Percentiles rank a stretch among this genome's conserved stretches.
Evolutionary conservation across 1,140 invertebrate genomes (phyloP).

Genomic region (Galleria mellonella): DNA sequence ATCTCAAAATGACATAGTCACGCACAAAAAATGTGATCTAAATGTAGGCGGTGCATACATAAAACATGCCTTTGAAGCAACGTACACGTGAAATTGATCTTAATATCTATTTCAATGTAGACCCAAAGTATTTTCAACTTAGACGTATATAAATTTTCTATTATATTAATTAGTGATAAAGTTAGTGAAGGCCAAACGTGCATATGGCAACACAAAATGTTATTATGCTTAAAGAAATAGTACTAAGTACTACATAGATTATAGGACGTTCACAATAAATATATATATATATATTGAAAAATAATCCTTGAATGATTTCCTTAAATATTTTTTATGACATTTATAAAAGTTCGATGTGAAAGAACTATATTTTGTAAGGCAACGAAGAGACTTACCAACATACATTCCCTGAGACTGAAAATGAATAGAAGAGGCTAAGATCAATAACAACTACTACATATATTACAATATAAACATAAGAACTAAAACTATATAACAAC

Average conservation of each 20-base stretch:
- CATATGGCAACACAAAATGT: constrained; percentile 22
- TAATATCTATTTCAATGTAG: constrained; percentile 14
- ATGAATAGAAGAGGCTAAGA: constrained; percentile 59
- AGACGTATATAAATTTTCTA: constrained; percentile 3
- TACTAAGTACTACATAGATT: constrained; percentile 38
- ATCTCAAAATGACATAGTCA: constrained; percentile 32
- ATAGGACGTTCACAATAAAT: constrained; percentile 11
- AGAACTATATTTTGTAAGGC: constrained; percentile 61
- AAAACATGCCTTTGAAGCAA: constrained; percentile 43
- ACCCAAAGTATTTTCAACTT: constrained; percentile 20
- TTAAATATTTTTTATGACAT: constrained; percentile 65
- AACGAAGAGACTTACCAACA: constrained; percentile 71
- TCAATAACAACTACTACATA: constrained; percentile 41
- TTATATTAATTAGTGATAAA: background rate
- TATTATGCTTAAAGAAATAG: constrained; percentile 52
- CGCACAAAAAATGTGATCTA: constrained; percentile 61
- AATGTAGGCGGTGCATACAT: constrained; percentile 20
- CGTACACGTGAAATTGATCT: constrained; percentile 15
- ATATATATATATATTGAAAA: constrained; percentile 26
- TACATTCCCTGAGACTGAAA: constrained; percentile 71
- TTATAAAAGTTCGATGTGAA: constrained; percentile 52
- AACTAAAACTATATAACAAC: constrained; percentile 13
- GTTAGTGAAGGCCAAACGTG: constrained; percentile 17
- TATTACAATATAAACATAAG: constrained; percentile 34
- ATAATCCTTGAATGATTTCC: constrained; percentile 39